These are phyloP conservation scores for Rhogogaster chlorosoma DNA, from an alignment of 2,888 invertebrate genomes.

Conservation along the genomic window DNA sequence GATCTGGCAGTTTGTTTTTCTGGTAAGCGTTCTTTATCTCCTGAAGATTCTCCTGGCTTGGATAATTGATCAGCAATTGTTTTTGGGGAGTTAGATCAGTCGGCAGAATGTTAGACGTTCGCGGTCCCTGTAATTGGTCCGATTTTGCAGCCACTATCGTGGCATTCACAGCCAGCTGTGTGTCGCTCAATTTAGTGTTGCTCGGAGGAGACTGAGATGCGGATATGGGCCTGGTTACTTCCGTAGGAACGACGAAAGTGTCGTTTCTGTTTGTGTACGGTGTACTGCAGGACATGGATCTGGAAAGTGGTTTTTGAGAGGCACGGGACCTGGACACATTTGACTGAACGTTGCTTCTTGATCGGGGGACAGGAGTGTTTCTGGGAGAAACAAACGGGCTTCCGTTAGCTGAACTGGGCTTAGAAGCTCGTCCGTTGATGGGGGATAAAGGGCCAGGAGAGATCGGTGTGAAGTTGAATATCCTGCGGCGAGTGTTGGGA, in stretches of 20 bases:
- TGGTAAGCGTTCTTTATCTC: conserved; percentile 67
- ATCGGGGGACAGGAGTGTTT: conserved; percentile 86
- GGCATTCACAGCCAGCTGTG: conserved; percentile 60
- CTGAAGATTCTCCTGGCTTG: conserved; percentile 74
- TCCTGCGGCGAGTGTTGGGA: conserved; percentile 88
- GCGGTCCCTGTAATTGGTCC: conserved; percentile 45
- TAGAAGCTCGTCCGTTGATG: conserved; percentile 79
- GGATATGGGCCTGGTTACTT: conserved; percentile 61
- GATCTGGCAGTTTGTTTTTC: conserved; percentile 72
- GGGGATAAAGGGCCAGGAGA: conserved; percentile 89
- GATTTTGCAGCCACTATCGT: conserved; percentile 56
- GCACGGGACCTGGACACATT: conserved; percentile 71
- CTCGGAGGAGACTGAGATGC: conserved; percentile 66
- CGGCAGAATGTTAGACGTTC: conserved; percentile 60
- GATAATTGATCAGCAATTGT: conserved; percentile 74
- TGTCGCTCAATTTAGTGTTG: conserved; percentile 66
- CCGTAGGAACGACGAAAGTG: conserved; percentile 74
- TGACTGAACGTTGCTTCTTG: conserved; percentile 81
- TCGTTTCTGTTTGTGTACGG: conserved; percentile 68
- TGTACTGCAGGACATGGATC: conserved; percentile 74
- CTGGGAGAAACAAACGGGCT: conserved; percentile 92
- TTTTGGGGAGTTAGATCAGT: conserved; percentile 70
- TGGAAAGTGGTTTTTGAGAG: conserved; percentile 69
- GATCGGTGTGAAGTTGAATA: conserved; percentile 93
- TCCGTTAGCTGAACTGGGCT: conserved; percentile 84